Evolutionary conservation across 2,888 invertebrate species (phyloP).

Genomic region (Idaea aversata): DNA sequence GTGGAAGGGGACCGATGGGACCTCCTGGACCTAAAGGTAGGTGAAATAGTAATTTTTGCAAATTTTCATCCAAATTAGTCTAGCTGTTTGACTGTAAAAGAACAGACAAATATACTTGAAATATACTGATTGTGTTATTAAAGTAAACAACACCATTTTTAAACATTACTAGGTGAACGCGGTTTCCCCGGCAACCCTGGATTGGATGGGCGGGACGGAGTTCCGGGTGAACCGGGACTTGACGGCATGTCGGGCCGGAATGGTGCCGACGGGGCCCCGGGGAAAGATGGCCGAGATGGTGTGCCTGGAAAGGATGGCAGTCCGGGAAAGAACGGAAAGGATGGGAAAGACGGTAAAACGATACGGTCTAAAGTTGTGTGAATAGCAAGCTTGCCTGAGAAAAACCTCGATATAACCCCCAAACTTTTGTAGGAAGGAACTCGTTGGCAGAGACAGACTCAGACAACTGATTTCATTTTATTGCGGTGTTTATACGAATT

Average conservation of each 20-base stretch:
- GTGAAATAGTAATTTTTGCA: no score
- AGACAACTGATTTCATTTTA: no score
- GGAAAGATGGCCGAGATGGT: constrained; percentile 87
- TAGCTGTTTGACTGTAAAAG: neutral
- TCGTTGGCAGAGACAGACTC: no score
- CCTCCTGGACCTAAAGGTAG: constrained; percentile 82
- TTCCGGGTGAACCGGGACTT: constrained; percentile 94
- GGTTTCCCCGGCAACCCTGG: constrained; percentile 87
- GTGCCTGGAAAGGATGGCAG: constrained; percentile 84
- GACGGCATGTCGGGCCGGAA: constrained; percentile 93
- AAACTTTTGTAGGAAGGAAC: no score
- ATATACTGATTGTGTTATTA: no score
- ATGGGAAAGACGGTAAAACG: constrained; percentile 67
- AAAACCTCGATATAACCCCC: no score
- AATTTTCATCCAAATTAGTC: neutral
- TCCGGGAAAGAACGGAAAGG: constrained; percentile 82
- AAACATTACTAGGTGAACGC: constrained; percentile 76
- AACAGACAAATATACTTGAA: neutral
- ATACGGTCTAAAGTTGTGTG: neutral
- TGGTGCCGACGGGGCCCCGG: constrained; percentile 90
- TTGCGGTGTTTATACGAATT: no score
- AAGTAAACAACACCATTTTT: neutral
- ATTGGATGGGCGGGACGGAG: constrained; percentile 92
- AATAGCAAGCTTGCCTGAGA: neutral
- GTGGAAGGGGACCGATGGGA: constrained; percentile 83